Base-by-base conservation (phyloP, 2,797 vertebrate species). In the Premnoplex brunnescens region DNA sequence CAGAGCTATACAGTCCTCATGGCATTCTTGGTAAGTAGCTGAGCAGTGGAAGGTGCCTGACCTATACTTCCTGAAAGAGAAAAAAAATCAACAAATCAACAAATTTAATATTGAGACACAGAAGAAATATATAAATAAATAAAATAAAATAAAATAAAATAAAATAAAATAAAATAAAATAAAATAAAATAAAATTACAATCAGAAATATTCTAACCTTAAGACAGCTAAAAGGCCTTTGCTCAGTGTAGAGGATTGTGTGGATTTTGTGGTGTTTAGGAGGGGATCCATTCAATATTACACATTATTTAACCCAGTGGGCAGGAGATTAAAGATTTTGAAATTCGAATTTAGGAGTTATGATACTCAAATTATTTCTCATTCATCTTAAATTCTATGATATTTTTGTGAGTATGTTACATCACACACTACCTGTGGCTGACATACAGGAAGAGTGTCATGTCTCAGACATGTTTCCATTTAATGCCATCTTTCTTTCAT, bases 11-110 rank as follows among this genome's bases (percentile, higher is more conserved):
- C 16, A 30, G 20, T 58, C 59, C 34, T n/a, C 44, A 39, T 14
- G 68, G 21, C 16, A 27, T 4, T 36, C 39, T 36, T 41, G 39
- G 64, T 56, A 66, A 43, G 12, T 19, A 24, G 3, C 34, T 60
- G 23, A 41, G 34, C 41, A 3, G 19, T 41, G 14, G 12, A 68
- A 78, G 12, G 2, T 2, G 1, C 9, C 37, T 0, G 0, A 24
- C 19, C 54, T 51, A n/a, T 27, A 58, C 2, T 44, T 2, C 6
- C 2, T 1, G 6, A 12, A 36, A 52, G 7, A 24, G n/a, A 88
- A 84, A 11, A 85, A 9, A 27, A 27, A 16, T 48, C 43, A 82
- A 10, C 72, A 20, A 51, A 20, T 17, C 12, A 37, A 63, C 1
- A 60, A 21, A 41, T 67, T 44, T 55, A 75, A 60, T 10, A 26